Evolutionary conservation across 2,888 invertebrate genomes (phyloP).

Genomic region (Acheta domesticus): DNA sequence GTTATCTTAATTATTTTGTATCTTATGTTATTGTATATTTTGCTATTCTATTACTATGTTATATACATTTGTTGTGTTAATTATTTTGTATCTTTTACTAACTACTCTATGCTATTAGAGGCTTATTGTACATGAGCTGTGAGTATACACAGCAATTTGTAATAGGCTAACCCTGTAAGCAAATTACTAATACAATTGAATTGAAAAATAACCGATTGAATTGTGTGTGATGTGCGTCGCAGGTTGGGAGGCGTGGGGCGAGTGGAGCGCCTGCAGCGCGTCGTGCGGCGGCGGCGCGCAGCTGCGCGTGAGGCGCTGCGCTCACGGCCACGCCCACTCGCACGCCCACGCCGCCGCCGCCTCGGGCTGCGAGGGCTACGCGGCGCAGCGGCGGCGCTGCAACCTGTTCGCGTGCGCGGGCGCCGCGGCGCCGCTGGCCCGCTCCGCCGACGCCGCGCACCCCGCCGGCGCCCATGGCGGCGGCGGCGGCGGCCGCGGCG

Average conservation of each 20-base stretch:
- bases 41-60: no score
- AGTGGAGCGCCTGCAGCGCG: slow-evolving; percentile 43
- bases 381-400: not conserved
- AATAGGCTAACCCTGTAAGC: no score
- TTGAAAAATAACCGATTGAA: no score
- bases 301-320: slow-evolving; percentile 41
- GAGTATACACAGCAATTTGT: no score
- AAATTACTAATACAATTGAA: no score
- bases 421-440: not conserved
- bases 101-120: no score
- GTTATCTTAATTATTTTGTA: no score
- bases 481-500: not conserved
- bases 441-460: not conserved
- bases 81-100: no score
- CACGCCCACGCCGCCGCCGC: not conserved
- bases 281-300: slow-evolving; percentile 43
- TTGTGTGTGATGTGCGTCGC: not conserved
- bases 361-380: not conserved
- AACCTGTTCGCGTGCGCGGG: not conserved
- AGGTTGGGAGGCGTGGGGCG: slow-evolving; percentile 40
- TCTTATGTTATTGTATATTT: no score
- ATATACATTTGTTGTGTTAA: no score
- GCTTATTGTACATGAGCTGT: no score
- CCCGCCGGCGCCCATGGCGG: not conserved
- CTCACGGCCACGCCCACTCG: slow-evolving; percentile 37